Evolutionary conservation across 1,140 invertebrate species (phyloP).

Genomic region (Spodoptera frugiperda): DNA sequence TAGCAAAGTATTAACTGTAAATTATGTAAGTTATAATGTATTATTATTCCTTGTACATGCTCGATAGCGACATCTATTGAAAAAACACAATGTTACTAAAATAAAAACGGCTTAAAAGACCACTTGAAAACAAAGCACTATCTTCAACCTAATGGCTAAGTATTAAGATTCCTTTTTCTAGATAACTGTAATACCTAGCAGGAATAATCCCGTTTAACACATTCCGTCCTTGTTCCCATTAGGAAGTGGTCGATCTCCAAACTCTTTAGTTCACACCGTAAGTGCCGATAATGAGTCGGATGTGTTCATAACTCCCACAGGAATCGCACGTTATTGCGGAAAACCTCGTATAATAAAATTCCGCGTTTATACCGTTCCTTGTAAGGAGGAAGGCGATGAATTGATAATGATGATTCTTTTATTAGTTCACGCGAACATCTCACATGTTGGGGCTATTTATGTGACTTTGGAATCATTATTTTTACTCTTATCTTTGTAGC

Average conservation of each 20-base stretch:
- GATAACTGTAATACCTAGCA: background rate
- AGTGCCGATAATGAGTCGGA: slow-evolving; percentile 32
- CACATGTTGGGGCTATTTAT: background rate
- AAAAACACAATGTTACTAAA: too few relatives aligned
- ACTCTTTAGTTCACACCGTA: slow-evolving; percentile 61
- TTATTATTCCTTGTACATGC: too few relatives aligned
- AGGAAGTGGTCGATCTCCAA: slow-evolving; percentile 76
- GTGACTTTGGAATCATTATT: background rate
- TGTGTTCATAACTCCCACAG: slow-evolving; percentile 68
- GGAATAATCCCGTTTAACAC: slow-evolving; percentile 63
- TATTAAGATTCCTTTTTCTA: background rate
- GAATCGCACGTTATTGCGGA: slow-evolving; percentile 70
- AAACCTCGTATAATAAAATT: slow-evolving; percentile 69
- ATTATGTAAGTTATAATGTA: too few relatives aligned
- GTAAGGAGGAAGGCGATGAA: slow-evolving; percentile 55
- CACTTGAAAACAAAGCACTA: too few relatives aligned
- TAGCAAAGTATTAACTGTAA: too few relatives aligned
- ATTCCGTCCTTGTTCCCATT: slow-evolving; percentile 72
- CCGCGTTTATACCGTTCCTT: slow-evolving; percentile 48
- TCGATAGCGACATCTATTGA: too few relatives aligned
- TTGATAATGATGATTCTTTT: slow-evolving; percentile 45
- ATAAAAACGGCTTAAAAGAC: too few relatives aligned
- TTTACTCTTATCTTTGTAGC: too few relatives aligned
- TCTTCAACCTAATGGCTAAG: too few relatives aligned
- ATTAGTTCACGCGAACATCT: slow-evolving; percentile 37